phyloP scores from a whole-genome alignment of 2,888 invertebrate genomes.

The Megalurothrips usitatus region DNA sequence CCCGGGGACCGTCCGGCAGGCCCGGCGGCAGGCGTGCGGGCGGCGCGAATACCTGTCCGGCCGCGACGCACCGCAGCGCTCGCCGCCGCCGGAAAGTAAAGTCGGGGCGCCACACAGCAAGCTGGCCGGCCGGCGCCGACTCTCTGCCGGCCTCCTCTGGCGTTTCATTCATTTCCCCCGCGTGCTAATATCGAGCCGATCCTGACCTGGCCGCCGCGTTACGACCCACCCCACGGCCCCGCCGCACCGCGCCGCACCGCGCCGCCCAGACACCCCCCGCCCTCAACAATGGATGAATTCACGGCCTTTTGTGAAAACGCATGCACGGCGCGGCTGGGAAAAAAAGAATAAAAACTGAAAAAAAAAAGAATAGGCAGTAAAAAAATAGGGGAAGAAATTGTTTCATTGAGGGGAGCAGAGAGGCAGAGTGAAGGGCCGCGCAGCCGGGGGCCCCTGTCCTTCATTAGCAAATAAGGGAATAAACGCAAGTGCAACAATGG shows the following conservation, averaged over 20 bases:
- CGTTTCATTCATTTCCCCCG: too few relatives aligned
- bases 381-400: neutral
- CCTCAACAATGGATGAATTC: slow-evolving; percentile 4
- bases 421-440: neutral
- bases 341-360: neutral
- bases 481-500: neutral
- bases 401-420: slow-evolving; percentile 11
- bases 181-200: neutral
- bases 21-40: too few relatives aligned
- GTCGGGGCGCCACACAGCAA: too few relatives aligned
- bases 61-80: too few relatives aligned
- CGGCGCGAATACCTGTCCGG: too few relatives aligned
- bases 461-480: slow-evolving; percentile 24
- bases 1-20: neutral
- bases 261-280: neutral
- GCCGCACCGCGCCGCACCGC: neutral
- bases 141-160: too few relatives aligned
- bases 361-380: neutral
- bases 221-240: neutral
- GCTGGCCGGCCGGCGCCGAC: too few relatives aligned
- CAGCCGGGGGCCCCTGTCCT: neutral
- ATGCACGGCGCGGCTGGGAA: too few relatives aligned
- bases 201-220: neutral
- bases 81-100: too few relatives aligned
- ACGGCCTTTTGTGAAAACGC: slow-evolving; percentile 16